Evolutionary conservation across 2,797 vertebrate species (phyloP).

Genomic region (Fratercula arctica): DNA sequence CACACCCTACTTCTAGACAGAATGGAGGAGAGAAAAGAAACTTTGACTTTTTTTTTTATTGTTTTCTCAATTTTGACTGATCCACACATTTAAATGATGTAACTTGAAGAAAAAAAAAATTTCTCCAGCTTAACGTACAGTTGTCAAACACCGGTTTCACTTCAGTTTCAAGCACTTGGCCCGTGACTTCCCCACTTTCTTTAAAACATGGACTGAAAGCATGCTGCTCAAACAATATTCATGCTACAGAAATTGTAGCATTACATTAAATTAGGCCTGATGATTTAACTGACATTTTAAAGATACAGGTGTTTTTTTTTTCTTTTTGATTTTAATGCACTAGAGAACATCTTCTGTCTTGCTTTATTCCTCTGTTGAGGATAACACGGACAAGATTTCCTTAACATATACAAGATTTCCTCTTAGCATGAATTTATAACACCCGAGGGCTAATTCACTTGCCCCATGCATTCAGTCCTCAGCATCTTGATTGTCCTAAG

Average conservation of each 20-base stretch:
- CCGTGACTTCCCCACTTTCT: background rate
- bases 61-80: background rate
- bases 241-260: fast-evolving
- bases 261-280: background rate
- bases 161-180: background rate
- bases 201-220: background rate
- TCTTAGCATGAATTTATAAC: background rate
- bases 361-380: background rate
- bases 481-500: background rate
- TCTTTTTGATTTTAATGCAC: background rate
- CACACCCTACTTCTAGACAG: background rate
- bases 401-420: background rate
- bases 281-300: background rate
- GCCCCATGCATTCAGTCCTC: background rate
- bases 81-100: background rate
- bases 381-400: background rate
- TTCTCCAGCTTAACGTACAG: background rate
- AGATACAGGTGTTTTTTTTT: background rate
- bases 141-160: background rate
- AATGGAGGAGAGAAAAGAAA: background rate
- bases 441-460: background rate
- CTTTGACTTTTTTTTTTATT: background rate
- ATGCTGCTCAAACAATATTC: fast-evolving
- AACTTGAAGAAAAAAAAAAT: background rate
- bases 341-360: background rate